phyloP scores from a whole-genome alignment of 2,888 invertebrate species.

The Xanthorhoe designata region DNA sequence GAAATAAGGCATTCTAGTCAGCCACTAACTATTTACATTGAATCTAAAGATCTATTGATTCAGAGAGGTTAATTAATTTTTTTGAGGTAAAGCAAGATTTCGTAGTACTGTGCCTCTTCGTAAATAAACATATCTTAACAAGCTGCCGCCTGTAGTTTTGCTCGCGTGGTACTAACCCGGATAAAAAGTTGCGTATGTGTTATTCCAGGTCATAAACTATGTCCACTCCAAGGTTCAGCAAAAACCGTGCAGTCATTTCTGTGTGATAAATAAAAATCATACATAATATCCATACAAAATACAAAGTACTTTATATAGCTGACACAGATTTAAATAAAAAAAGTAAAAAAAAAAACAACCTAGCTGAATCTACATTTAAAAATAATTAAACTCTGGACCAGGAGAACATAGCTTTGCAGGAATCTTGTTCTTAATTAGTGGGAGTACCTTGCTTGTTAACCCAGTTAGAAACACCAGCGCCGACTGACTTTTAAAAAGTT shows the following conservation, averaged over 20 bases:
- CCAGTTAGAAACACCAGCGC: conserved; percentile 58
- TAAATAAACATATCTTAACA: no score
- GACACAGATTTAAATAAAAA: neutral
- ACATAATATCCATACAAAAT: no score
- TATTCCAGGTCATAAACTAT: no score
- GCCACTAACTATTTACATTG: conserved; percentile 9
- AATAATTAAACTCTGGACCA: conserved; percentile 40
- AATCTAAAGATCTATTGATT: conserved; percentile 7
- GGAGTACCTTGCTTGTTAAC: conserved; percentile 60
- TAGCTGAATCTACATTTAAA: neutral
- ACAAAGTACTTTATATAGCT: no score
- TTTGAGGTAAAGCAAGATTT: no score
- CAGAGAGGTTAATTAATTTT: neutral
- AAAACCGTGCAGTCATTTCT: no score
- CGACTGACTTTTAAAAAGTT: conserved; percentile 38
- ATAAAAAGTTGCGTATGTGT: no score
- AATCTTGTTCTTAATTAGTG: conserved; percentile 62
- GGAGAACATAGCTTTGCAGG: conserved; percentile 48
- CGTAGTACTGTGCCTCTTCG: no score
- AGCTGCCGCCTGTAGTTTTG: no score
- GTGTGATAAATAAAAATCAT: no score
- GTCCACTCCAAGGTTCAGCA: no score
- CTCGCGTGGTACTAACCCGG: no score
- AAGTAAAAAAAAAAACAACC: neutral
- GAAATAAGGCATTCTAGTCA: conserved; percentile 27